Percentiles rank a stretch among this genome's conserved stretches.
Evolutionary conservation across 2,888 invertebrate species (phyloP).

Genomic region (Entomobrya proxima): DNA sequence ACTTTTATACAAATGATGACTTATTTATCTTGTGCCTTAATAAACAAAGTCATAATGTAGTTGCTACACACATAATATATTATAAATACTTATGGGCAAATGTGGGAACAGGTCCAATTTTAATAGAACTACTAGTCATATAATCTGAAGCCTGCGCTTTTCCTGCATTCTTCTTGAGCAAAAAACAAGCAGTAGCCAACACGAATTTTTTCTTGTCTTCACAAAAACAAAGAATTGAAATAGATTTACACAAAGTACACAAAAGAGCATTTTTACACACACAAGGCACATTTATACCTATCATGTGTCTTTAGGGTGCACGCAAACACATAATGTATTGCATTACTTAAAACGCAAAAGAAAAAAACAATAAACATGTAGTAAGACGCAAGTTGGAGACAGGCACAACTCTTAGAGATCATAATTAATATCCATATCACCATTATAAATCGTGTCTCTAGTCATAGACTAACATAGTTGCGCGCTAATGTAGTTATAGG

Average conservation of each 20-base stretch:
- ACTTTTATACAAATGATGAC: conserved; percentile 25
- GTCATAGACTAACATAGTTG: not conserved
- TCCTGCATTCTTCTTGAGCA: conserved; percentile 40
- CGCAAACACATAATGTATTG: conserved; percentile 32
- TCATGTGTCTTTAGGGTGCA: conserved; percentile 55
- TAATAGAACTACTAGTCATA: not conserved
- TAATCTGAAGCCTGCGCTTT: not conserved
- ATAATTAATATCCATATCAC: conserved; percentile 60
- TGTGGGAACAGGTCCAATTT: conserved; percentile 26
- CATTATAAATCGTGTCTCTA: conserved; percentile 33
- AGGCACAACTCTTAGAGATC: conserved; percentile 41
- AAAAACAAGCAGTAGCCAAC: conserved; percentile 42
- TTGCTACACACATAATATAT: not conserved
- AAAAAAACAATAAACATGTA: conserved; percentile 19
- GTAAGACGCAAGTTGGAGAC: conserved; percentile 59
- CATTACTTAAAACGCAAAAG: not conserved
- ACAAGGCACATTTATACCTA: conserved; percentile 53
- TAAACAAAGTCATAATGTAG: not conserved
- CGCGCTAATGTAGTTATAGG: not conserved
- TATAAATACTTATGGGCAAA: conserved; percentile 5
- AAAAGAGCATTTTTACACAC: conserved; percentile 6
- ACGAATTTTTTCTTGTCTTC: conserved; percentile 50
- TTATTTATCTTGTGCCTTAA: conserved; percentile 40
- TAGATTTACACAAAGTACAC: conserved; percentile 16
- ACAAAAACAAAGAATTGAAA: conserved; percentile 36